Evolutionary conservation across 2,888 invertebrate species (phyloP), one percentile per base, ranked within the genome.

Genomic region (Pimpla rufipes): DNA sequence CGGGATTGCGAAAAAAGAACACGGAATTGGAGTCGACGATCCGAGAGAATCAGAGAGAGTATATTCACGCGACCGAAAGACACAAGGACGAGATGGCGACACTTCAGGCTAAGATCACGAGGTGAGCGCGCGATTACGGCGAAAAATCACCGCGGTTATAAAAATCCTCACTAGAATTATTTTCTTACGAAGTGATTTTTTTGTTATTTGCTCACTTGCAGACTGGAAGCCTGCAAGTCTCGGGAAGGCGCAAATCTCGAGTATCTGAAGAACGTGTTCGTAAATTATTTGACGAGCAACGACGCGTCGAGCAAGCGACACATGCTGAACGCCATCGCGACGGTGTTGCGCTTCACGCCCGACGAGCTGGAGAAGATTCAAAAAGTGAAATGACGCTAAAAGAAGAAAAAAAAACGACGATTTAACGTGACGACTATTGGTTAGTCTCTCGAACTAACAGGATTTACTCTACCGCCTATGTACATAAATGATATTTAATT

Each of bases 241-340:
- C 94, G 97, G 0, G 97, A 97, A 93, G 97, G 97, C 7, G 97
- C 97, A 0, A 98, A 98, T 93, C 93, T 98, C 50, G 98, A 98
- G 92, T 98, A 98, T 91, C 93, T 98, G 78, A 98, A 98, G 93
- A 98, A 98, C 93, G 98, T 98, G 4, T 96, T 98, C 71, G 95
- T 97, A 73, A 97, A 97, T 84, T 98, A 96, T 91, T 94, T 98
- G 42, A 94, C 96, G 79, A 96, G 96, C 1, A 94, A 94, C 0
- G 97, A 97, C 92, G 93, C 94, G 42, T 95, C 95, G 1, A 96
- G 96, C 0, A 95, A 96, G 80, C 95, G 95, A 42, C 97, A 97
- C 90, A 98, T 98, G 97, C 93, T 98, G 18, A 98, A 98, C 93
- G 98, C 98, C 0, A 98, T 98, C 78, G 96, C 97, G 0, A 96